Percentiles rank a stretch among this genome's conserved stretches.
Evolutionary conservation across 2,888 invertebrate species (phyloP).

Genomic region (Amphipyra berbera): DNA sequence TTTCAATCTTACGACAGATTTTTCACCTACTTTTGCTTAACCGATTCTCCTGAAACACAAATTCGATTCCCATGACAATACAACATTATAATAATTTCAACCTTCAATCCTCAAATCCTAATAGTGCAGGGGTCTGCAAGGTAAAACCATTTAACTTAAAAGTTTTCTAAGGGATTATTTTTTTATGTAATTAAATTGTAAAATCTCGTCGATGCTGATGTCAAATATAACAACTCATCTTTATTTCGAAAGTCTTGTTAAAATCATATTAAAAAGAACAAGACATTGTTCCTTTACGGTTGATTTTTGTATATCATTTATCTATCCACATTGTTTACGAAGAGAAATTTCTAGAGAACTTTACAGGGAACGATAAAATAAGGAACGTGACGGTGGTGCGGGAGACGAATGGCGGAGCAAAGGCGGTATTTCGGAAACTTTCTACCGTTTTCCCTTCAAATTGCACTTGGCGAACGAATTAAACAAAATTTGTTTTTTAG

Average conservation of each 20-base stretch:
- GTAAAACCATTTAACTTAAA: too few species aligned
- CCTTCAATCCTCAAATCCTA: too few species aligned
- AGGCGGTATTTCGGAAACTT: constrained; percentile 67
- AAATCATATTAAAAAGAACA: neutral
- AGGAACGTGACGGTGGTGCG: constrained; percentile 65
- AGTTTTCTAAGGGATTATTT: too few species aligned
- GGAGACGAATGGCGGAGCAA: constrained; percentile 62
- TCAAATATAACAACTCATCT: too few species aligned
- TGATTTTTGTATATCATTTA: constrained; percentile 49
- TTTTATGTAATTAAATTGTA: too few species aligned
- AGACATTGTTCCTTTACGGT: constrained; percentile 10
- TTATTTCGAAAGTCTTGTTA: constrained; percentile 5
- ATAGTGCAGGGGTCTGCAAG: too few species aligned
- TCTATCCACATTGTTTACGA: constrained; percentile 57
- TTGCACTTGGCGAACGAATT: constrained; percentile 66
- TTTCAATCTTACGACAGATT: too few species aligned
- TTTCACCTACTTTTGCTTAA: too few species aligned
- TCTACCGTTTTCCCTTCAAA: constrained; percentile 61
- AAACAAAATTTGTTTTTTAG: constrained; percentile 56
- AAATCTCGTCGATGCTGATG: too few species aligned
- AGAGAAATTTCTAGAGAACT: constrained; percentile 63
- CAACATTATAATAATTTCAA: too few species aligned
- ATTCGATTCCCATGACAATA: too few species aligned
- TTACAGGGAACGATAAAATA: constrained; percentile 70
- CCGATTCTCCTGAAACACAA: too few species aligned